phyloP scores from a whole-genome alignment of 30 jellyfish, hydroid and myxozoan species.

The Chironex yamaguchii region DNA sequence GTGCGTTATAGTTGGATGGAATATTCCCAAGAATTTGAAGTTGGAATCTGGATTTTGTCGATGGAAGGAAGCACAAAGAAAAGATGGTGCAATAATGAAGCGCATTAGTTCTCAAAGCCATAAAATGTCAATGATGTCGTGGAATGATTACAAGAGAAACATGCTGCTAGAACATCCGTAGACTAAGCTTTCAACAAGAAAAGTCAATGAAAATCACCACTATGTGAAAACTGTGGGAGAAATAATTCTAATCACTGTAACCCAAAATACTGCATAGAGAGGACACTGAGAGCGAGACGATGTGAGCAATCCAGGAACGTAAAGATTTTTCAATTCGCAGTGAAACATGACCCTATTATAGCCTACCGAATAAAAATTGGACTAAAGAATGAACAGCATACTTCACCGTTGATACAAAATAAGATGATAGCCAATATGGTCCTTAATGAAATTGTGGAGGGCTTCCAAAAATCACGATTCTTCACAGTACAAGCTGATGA shows the following conservation, averaged over 20 bases:
- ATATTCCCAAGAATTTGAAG: slow-evolving; percentile 46
- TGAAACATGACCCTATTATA: slow-evolving; percentile 40
- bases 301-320: slow-evolving; percentile 26
- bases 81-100: slow-evolving; percentile 44
- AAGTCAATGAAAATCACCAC: slow-evolving; percentile 8
- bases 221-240: slow-evolving; percentile 20
- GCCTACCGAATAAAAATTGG: slow-evolving; percentile 40
- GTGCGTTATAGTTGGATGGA: slow-evolving; percentile 45
- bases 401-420: slow-evolving; percentile 32
- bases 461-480: slow-evolving; percentile 1
- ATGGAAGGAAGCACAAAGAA: slow-evolving; percentile 43
- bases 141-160: slow-evolving; percentile 44
- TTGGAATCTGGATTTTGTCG: slow-evolving; percentile 30
- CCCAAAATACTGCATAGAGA: too few species aligned
- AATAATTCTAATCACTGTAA: too few species aligned
- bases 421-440: slow-evolving; percentile 26
- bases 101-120: slow-evolving; percentile 39
- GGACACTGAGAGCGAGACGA: slow-evolving; percentile 18
- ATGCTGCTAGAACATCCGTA: slow-evolving; percentile 51
- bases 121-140: slow-evolving; percentile 30
- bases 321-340: slow-evolving; percentile 7
- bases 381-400: slow-evolving; percentile 40
- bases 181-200: slow-evolving; percentile 31
- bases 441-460: slow-evolving; percentile 9
- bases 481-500: slow-evolving; percentile 44